Base-by-base conservation (phyloP, 2,113 vertebrate genomes). In the Pituophis catenifer region DNA sequence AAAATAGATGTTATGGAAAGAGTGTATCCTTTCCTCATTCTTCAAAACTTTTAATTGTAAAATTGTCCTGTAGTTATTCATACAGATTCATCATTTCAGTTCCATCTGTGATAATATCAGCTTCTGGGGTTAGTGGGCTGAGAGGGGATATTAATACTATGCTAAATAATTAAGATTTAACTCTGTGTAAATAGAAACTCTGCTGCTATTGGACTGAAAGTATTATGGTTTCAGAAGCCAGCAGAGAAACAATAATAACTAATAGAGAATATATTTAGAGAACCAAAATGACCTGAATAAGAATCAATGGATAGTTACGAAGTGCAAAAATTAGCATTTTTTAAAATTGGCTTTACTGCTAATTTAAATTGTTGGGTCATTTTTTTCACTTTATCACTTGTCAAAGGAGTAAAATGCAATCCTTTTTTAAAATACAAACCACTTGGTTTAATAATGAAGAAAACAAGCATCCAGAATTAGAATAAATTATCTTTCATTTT, bases 231-330 rank as follows among this genome's bases (percentile, higher is more conserved):
- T 53, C 92, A 94, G 3, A 8, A n/a, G 65, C 15, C 33, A 92
- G 23, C n/a, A 90, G 50, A 53, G 92, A 95, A 95, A 91, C 55
- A 90, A 92, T 23, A 57, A 65, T 91, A 89, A 55, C 26, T 23
- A 89, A 95, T 89, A 91, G 94, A 33, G 59, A 75, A 86, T 55
- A 53, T 93, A 87, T 90, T 93, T 90, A 94, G 75, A 92, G n/a
- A 58, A 57, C 86, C 8, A 5, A 92, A 93, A 91, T 59, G 19
- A 91, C 91, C 5, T 8, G 54, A 86, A 44, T 93, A 54, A 55
- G 52, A 55, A 15, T 5, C 94, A 95, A 86, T 59, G 1, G 91
- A 96, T 90, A 6, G 53, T 33, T 92, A n/a, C 48, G 38, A n/a
- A 94, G 58, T 2, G 91, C 59, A 93, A 50, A 52, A 17, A 12